Percentiles rank a stretch among this genome's conserved stretches.
phyloP scores from a whole-genome alignment of 2,888 invertebrate genomes.

The Coenonympha arcania region DNA sequence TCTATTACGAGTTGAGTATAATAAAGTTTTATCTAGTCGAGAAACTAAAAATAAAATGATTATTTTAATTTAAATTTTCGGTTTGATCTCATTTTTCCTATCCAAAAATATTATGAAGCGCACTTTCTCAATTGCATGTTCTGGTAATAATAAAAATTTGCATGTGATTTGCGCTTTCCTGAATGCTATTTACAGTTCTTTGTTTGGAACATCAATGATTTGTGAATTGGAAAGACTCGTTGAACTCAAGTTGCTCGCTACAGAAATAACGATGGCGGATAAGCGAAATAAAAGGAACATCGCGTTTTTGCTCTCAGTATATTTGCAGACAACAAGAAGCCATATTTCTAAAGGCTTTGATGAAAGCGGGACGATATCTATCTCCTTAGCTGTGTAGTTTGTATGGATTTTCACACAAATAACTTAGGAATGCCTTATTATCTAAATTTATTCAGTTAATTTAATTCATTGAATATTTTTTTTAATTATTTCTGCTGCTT shows the following conservation, averaged over 20 bases:
- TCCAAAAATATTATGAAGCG: too few species aligned
- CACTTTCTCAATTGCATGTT: too few species aligned
- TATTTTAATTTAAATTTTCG: too few species aligned
- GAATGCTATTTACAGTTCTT: neutral
- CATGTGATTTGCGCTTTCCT: neutral
- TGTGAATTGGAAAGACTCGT: neutral
- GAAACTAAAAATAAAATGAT: too few species aligned
- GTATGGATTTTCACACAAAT: neutral
- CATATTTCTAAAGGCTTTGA: neutral
- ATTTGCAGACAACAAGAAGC: slow-evolving; percentile 1
- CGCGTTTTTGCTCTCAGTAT: slow-evolving; percentile 1
- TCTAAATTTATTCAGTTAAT: too few species aligned
- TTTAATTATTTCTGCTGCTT: too few species aligned
- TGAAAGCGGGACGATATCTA: neutral
- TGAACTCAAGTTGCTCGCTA: slow-evolving; percentile 1
- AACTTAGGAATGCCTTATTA: neutral
- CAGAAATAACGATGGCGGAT: slow-evolving; percentile 4
- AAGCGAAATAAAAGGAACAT: slow-evolving; percentile 2
- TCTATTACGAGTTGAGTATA: too few species aligned
- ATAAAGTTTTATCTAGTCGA: too few species aligned
- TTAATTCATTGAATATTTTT: too few species aligned
- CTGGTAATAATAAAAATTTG: neutral
- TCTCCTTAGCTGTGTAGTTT: neutral
- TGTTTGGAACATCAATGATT: neutral
- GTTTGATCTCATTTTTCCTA: too few species aligned